These are phyloP conservation scores for Coilia nasus DNA, from an alignment of 2,797 vertebrate genomes.

Conservation along the genomic window DNA sequence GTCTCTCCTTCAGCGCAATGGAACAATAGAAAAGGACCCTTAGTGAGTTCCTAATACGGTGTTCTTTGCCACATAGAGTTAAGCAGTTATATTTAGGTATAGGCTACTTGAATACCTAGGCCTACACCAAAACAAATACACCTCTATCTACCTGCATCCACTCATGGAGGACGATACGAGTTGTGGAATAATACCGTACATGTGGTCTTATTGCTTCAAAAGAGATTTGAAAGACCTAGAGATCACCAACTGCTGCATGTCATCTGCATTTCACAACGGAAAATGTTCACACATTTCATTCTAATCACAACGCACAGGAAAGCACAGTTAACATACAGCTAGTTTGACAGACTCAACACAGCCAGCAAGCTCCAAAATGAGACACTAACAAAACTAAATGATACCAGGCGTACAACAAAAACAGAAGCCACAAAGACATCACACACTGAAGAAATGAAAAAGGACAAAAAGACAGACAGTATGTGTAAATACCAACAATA, in stretches of 20 bases:
- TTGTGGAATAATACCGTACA: background rate
- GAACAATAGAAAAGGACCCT: background rate
- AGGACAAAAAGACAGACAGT: background rate
- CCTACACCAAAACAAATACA: background rate
- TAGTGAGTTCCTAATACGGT: background rate
- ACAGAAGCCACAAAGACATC: background rate
- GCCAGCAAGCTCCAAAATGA: background rate
- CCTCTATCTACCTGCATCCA: background rate
- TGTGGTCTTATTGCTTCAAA: slow-evolving; percentile 20
- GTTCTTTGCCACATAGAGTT: background rate
- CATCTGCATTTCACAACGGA: slow-evolving; percentile 9
- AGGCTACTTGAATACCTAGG: background rate
- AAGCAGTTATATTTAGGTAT: background rate
- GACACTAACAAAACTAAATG: background rate
- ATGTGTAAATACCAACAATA: slow-evolving; percentile 4
- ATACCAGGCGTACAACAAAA: background rate
- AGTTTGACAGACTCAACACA: background rate
- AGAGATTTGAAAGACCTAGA: background rate
- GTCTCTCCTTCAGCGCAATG: slow-evolving; percentile 11
- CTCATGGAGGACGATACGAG: background rate
- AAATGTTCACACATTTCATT: background rate
- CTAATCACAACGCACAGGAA: background rate
- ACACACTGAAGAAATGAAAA: background rate
- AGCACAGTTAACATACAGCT: slow-evolving; percentile 18
- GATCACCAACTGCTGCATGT: background rate